phyloP scores from a whole-genome alignment of 1,140 invertebrate species.

The Plectrocnemia conspersa region DNA sequence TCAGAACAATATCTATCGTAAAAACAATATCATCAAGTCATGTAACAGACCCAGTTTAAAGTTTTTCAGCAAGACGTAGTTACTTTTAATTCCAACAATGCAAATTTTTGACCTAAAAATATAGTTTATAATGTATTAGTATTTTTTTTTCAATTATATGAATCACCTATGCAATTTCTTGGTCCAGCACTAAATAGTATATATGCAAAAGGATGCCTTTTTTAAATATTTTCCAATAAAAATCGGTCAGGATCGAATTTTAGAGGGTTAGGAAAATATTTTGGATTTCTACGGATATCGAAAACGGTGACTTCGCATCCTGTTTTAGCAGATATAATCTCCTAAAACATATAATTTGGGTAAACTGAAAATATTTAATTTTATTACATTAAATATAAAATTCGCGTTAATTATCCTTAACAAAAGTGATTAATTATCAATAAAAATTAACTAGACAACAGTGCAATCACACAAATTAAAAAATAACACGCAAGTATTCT shows the following conservation, averaged over 20 bases:
- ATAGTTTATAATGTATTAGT: no score
- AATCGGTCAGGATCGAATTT: slow-evolving; percentile 76
- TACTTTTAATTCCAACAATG: slow-evolving; percentile 68
- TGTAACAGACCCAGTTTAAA: slow-evolving; percentile 58
- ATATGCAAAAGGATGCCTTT: slow-evolving; percentile 61
- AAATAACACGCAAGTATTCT: no score
- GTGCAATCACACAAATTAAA: no score
- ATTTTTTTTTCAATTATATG: no score
- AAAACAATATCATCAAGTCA: slow-evolving; percentile 53
- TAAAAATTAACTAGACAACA: no score
- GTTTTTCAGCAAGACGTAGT: slow-evolving; percentile 64
- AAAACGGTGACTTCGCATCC: no score
- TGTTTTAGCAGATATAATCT: no score
- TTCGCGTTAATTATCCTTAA: no score
- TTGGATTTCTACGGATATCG: slow-evolving; percentile 62
- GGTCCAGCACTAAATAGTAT: slow-evolving; percentile 73
- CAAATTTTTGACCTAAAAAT: slow-evolving; percentile 66
- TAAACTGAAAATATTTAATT: no score
- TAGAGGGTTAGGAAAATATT: slow-evolving; percentile 65
- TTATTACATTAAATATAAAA: no score
- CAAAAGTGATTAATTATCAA: no score
- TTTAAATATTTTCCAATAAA: slow-evolving; percentile 54
- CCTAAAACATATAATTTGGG: no score
- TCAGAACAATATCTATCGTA: slow-evolving; percentile 53
- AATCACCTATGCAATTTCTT: slow-evolving; percentile 66